Conservation (phyloP, 2,797 vertebrate species). For the Alfaro cultratus region DNA sequence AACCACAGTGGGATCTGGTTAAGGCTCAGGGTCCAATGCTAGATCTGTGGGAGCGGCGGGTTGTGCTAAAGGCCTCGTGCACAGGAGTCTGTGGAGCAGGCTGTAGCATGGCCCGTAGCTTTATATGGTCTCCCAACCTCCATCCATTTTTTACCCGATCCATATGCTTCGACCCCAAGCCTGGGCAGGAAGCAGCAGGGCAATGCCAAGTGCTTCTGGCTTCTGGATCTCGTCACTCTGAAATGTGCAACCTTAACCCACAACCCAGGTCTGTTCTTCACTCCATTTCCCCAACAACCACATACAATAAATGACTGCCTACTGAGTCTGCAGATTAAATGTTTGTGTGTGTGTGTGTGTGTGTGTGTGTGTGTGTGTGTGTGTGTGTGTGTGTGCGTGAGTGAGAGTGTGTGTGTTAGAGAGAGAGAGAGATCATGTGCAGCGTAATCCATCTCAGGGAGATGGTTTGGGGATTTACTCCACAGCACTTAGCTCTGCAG, state of each 20-base stretch:
- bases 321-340: constrained; percentile 45
- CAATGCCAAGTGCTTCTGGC: constrained; percentile 67
- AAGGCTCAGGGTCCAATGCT: constrained; percentile 49
- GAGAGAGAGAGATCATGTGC: constrained; percentile 17
- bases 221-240: constrained; percentile 81
- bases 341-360: constrained; percentile 28
- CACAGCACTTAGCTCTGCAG: constrained; percentile 52
- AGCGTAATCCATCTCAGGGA: constrained; percentile 54
- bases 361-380: too few relatives aligned
- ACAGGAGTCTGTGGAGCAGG: constrained; percentile 56
- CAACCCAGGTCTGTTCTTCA: constrained; percentile 74
- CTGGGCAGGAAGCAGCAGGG: constrained; percentile 72
- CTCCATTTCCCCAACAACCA: constrained; percentile 75
- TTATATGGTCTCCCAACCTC: constrained; percentile 44
- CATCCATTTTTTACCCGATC: constrained; percentile 17
- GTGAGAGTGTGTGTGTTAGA: not conserved
- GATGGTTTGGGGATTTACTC: constrained; percentile 63
- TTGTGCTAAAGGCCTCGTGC: constrained; percentile 44
- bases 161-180: constrained; percentile 38
- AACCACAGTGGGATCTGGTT: constrained; percentile 75
- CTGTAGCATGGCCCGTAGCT: constrained; percentile 54
- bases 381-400: not conserved
- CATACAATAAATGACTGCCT: constrained; percentile 72
- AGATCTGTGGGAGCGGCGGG: constrained; percentile 64
- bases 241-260: constrained; percentile 74